Percentiles rank a stretch among this genome's conserved stretches.
Evolutionary conservation across 2,888 invertebrate genomes (phyloP).

Genomic region (Mystacides longicornis): DNA sequence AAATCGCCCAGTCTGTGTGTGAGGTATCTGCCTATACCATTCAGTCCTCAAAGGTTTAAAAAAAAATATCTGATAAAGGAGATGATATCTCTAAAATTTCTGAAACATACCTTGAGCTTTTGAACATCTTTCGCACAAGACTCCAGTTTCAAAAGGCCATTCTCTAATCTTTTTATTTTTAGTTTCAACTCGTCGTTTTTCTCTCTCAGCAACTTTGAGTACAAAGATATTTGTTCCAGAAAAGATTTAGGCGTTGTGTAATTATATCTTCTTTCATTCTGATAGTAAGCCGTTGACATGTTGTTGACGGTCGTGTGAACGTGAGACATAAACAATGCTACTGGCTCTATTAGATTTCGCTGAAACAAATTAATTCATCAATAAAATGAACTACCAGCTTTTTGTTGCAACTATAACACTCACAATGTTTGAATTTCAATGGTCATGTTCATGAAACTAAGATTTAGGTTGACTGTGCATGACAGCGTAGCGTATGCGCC

Average conservation of each 20-base stretch:
- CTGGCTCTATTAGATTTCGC: conserved; percentile 52
- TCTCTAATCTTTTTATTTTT: conserved; percentile 74
- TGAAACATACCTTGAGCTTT: conserved; percentile 59
- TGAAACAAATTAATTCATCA: conserved; percentile 30
- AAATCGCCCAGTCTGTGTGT: too few relatives aligned
- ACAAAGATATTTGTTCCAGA: conserved; percentile 84
- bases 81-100: too few relatives aligned
- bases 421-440: too few relatives aligned
- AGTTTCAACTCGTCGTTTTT: conserved; percentile 63
- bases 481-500: too few relatives aligned
- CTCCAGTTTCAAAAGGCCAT: conserved; percentile 80
- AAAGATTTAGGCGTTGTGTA: conserved; percentile 97
- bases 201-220: conserved; percentile 60
- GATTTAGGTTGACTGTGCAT: too few relatives aligned
- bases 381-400: too few relatives aligned
- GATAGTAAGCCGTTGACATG: conserved; percentile 70
- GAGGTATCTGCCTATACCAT: too few relatives aligned
- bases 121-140: conserved; percentile 82
- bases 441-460: too few relatives aligned
- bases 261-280: conserved; percentile 84
- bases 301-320: conserved; percentile 84
- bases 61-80: too few relatives aligned
- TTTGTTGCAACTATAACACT: too few relatives aligned
- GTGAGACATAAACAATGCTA: conserved; percentile 83
- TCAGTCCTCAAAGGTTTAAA: too few relatives aligned